Evolutionary conservation across 2,888 invertebrate species (phyloP), one percentile per base, ranked within the genome.

Genomic region (Sicus ferrugineus): DNA sequence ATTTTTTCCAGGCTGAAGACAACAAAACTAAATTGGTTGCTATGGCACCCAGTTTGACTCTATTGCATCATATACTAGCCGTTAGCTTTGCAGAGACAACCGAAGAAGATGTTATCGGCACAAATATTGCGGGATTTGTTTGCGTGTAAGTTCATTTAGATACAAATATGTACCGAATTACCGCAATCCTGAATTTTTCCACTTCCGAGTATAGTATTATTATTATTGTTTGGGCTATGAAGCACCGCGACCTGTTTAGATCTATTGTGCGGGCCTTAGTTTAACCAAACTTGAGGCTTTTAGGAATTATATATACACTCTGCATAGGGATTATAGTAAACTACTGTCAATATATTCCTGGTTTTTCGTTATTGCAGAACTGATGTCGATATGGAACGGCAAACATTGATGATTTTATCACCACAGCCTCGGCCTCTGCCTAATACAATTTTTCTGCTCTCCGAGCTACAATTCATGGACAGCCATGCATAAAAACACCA

Each of bases 401-500:
- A 96, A 85, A 90, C 90, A 19, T 88, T 97, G 73, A 97, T 96
- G 34, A 89, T 98, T 26, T 87, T 98, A 46, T 95, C 97, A 0
- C 98, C 98, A 0, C 96, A 97, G 82, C 96, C 97, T 5, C 90
- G 95, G 52, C 98, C 97, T 1, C 86, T 98, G 58, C 97, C 97
- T 28, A 93, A 94, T 84, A 93, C 92, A 4, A 88, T 97, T 62
- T 87, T 98, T 42, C 86, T 98, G 56, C 87, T 96, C 30, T 96
- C 97, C 0, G 97, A 98, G 75, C 87, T 97, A 73, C 96, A 96
- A 82, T 98, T 96, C 84, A 95, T 97, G 94, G 98, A 98, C 84
- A 93, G 92, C 79, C 94, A 94, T 73, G 76, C 81, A 28, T 79
- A 54, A 26, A 28, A 34, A 34, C 14, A 34, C 14, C 34, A 14